Evolutionary conservation across 1,140 invertebrate genomes (phyloP), one percentile per base, ranked within the genome.

Genomic region (Holcopasites calliopsidis): DNA sequence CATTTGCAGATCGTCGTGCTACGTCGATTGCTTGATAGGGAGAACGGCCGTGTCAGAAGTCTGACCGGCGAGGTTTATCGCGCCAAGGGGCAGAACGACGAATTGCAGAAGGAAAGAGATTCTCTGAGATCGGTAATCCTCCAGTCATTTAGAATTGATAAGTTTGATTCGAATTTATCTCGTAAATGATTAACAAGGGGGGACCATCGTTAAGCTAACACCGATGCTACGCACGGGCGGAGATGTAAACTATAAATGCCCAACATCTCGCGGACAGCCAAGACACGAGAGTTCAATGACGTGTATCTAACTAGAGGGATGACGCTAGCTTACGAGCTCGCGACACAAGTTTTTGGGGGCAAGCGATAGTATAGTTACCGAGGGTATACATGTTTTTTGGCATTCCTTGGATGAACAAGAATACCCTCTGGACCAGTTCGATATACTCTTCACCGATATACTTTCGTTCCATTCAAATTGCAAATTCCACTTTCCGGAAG

Each of bases 1-100:
- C 91, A 92, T 28, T 86, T 93, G 8, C 94, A 94, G 82, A 92
- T 93, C 65, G 86, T 89, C n/a, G 92, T 93, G 3, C 87, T 94
- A 31, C 92, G 93, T 62, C 88, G 90, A 8, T 86, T 94, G 23
- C 87, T 94, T 73, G 90, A 93, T 52, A 92, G 92, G 3, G 94
- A 94, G 85, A 93, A 93, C 80, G 81, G 76, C 1, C 93, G 93
- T 66, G 89, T 94, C 28, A 85, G 89, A 6, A 89, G 91, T 72
- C 90, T 93, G 21, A 92, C 92, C 47, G 72, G 79, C 0, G 93
- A 94, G 77, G 85, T 92, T 44, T 92, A 93, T 72, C 85, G 91
- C n/a, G 79, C 92, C 2, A 93, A 92, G 75, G 86, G 85, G 10
- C 87, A 92, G 49, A 65, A 92, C 7, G 88, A 91, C 1, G 87